phyloP scores from a whole-genome alignment of 2,113 vertebrate genomes.

The Camelus bactrianus region DNA sequence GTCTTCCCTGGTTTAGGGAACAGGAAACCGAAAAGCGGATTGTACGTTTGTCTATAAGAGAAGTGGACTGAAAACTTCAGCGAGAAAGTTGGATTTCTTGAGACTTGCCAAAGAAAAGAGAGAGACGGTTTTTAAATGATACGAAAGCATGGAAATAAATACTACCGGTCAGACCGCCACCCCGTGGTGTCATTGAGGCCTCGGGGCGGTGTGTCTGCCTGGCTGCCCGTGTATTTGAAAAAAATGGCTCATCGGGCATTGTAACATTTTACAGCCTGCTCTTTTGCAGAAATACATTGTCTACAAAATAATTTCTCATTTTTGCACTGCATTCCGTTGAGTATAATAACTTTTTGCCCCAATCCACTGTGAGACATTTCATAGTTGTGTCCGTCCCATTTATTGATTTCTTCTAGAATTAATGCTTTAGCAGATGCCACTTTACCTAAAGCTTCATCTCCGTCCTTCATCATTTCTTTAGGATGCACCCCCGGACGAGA shows the following conservation, averaged over 20 bases:
- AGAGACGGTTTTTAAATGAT: background rate
- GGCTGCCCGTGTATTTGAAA: fast-evolving
- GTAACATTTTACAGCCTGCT: fast-evolving
- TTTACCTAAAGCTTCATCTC: too few relatives aligned
- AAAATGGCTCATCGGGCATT: fast-evolving
- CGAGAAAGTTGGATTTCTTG: background rate
- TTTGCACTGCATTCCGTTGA: fast-evolving
- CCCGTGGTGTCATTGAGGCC: fast-evolving
- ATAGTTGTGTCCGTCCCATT: fast-evolving
- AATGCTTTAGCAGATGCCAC: fast-evolving
- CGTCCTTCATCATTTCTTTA: fast-evolving
- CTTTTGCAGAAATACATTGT: background rate
- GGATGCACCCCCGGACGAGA: fast-evolving
- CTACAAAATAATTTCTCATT: fast-evolving
- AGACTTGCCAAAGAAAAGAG: background rate
- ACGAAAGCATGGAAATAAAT: background rate
- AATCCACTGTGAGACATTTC: fast-evolving
- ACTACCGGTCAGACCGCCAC: fast-evolving
- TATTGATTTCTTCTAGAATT: background rate
- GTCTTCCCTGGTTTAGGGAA: background rate
- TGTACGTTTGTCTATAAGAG: background rate
- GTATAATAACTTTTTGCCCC: background rate
- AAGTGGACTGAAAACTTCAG: background rate
- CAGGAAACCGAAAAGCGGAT: background rate
- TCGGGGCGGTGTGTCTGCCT: fast-evolving